These are phyloP conservation scores for Drosophila borborema DNA, from an alignment of 2,888 invertebrate genomes.

Conservation along the genomic window DNA sequence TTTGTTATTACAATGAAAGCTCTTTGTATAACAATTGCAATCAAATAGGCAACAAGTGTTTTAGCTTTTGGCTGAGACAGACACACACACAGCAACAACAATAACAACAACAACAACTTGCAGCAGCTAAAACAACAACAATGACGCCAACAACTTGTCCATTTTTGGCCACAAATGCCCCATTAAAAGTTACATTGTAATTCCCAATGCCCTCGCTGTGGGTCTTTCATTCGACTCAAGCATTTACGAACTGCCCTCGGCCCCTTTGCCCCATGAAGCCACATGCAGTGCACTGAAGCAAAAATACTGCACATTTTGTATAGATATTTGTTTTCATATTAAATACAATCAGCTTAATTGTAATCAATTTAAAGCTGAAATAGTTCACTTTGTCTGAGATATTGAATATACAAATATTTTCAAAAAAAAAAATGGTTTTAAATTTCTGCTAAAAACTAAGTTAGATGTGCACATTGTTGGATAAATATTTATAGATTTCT, in stretches of 20 bases:
- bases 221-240: conserved; percentile 8
- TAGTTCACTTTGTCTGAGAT: no score
- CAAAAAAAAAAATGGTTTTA: no score
- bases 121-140: conserved; percentile 33
- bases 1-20: conserved; percentile 79
- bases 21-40: conserved; percentile 72
- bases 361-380: no score
- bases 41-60: conserved; percentile 72
- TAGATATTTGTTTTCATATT: no score
- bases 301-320: not conserved
- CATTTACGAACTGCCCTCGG: conserved; percentile 6
- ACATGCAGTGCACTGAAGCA: not conserved
- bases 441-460: no score
- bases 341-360: no score
- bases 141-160: conserved; percentile 65
- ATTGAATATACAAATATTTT: no score
- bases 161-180: conserved; percentile 76
- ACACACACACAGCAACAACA: conserved; percentile 5
- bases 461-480: no score
- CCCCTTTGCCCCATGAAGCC: no score
- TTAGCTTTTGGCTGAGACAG: conserved; percentile 21
- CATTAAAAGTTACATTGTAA: conserved; percentile 72
- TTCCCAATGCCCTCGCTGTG: conserved; percentile 32
- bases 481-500: no score
- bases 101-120: conserved; percentile 3